A percentile compares a stretch with the other conserved stretches of the same genome.
phyloP scores from a whole-genome alignment of 2,888 invertebrate species.

The Alloscopus bannaensis region DNA sequence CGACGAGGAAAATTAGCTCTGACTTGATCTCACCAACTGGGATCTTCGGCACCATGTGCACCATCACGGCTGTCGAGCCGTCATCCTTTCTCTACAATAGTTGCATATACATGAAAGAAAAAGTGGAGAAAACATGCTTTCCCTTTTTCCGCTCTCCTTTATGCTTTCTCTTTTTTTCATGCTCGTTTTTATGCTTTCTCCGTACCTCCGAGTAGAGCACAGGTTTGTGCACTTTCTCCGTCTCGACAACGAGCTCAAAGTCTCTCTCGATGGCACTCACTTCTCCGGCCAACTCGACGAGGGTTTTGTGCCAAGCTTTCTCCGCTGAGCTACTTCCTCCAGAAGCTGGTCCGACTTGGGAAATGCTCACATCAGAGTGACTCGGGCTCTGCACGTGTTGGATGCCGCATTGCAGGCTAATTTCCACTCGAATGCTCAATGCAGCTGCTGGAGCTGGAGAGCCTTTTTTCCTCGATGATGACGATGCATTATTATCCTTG shows the following conservation, averaged over 20 bases:
- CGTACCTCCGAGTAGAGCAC: constrained; percentile 76
- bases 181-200: too few species aligned
- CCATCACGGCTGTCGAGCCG: constrained; percentile 56
- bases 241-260: constrained; percentile 75
- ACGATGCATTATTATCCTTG: constrained; percentile 58
- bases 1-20: constrained; percentile 75
- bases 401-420: constrained; percentile 65
- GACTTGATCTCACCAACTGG: constrained; percentile 73
- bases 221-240: constrained; percentile 76
- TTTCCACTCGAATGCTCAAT: constrained; percentile 63
- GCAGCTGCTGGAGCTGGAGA: constrained; percentile 63
- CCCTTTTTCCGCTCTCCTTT: background rate
- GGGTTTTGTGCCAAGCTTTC: constrained; percentile 54
- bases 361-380: constrained; percentile 57
- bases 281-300: constrained; percentile 47
- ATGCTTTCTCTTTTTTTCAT: too few species aligned
- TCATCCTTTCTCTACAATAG: constrained; percentile 52
- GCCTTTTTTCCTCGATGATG: constrained; percentile 66
- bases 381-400: constrained; percentile 64
- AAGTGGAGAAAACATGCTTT: background rate
- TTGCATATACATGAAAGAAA: too few species aligned
- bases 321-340: too few species aligned
- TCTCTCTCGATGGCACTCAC: constrained; percentile 73
- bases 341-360: constrained; percentile 24
- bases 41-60: constrained; percentile 76